Percentiles rank a stretch among this genome's conserved stretches.
Conservation (phyloP, 2,797 vertebrate genomes). For the Miichthys miiuy region DNA sequence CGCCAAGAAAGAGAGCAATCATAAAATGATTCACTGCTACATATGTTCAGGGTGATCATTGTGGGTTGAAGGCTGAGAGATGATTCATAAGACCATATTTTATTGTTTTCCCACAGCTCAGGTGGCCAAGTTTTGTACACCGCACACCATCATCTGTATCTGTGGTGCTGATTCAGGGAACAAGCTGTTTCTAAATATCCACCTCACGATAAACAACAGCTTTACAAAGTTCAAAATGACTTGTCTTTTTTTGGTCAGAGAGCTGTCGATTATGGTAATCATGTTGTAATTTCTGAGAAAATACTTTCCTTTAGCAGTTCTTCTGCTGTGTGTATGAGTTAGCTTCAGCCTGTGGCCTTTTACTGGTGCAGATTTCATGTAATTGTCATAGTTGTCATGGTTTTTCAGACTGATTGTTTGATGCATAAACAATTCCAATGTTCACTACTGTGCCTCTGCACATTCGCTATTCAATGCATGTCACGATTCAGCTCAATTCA, state of each 20-base stretch:
- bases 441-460: background rate
- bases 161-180: slow-evolving; percentile 9
- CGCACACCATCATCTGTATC: slow-evolving; percentile 35
- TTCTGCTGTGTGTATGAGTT: background rate
- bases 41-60: slow-evolving; percentile 24
- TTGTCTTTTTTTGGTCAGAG: slow-evolving; percentile 1
- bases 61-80: slow-evolving; percentile 37
- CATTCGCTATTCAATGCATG: background rate
- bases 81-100: slow-evolving; percentile 34
- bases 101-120: slow-evolving; percentile 19
- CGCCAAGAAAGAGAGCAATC: slow-evolving; percentile 21
- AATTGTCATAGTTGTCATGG: background rate
- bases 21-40: slow-evolving; percentile 20
- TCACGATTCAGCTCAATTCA: background rate
- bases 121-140: background rate
- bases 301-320: background rate
- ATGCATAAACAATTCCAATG: background rate
- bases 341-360: background rate
- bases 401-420: slow-evolving; percentile 7
- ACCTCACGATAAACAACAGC: background rate
- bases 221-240: slow-evolving; percentile 9
- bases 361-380: slow-evolving; percentile 7
- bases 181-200: slow-evolving; percentile 14
- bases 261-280: slow-evolving; percentile 30
- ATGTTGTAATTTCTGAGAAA: slow-evolving; percentile 16